phyloP scores from a whole-genome alignment of 2,113 vertebrate species.

The Grammomys surdaster region DNA sequence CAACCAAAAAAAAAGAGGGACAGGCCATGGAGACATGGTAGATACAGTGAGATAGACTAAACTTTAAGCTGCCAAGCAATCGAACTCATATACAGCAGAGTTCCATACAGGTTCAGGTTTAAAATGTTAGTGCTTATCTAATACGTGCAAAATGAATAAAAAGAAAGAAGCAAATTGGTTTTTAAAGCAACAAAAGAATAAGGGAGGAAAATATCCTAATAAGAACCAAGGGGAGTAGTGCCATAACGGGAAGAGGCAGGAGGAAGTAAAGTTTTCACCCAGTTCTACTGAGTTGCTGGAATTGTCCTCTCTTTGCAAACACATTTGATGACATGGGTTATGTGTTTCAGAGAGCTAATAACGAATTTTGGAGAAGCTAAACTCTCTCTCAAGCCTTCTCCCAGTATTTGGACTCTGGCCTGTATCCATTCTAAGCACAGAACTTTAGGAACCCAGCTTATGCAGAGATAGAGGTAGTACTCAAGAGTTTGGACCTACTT shows the following conservation, averaged over 20 bases:
- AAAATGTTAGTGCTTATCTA: neutral
- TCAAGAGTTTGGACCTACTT: neutral
- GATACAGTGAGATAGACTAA: neutral
- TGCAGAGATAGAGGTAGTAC: neutral
- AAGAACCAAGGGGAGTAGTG: neutral
- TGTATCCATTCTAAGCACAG: neutral
- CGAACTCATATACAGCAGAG: neutral
- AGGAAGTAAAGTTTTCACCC: neutral
- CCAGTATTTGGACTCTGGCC: neutral
- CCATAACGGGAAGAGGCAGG: neutral
- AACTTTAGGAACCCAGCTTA: neutral
- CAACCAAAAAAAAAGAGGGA: neutral
- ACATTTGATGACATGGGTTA: neutral
- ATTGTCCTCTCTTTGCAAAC: neutral
- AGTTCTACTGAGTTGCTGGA: neutral
- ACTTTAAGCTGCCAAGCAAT: conserved; percentile 21
- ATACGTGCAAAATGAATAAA: neutral
- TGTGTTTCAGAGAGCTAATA: neutral
- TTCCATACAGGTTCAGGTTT: neutral
- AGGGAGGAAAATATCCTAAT: neutral
- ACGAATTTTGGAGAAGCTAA: neutral
- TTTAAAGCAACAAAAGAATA: neutral
- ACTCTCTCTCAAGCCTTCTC: neutral
- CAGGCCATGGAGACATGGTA: neutral
- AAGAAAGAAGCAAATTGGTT: neutral